Evolutionary conservation across 1,140 invertebrate genomes (phyloP).

Genomic region (Apis florea): DNA sequence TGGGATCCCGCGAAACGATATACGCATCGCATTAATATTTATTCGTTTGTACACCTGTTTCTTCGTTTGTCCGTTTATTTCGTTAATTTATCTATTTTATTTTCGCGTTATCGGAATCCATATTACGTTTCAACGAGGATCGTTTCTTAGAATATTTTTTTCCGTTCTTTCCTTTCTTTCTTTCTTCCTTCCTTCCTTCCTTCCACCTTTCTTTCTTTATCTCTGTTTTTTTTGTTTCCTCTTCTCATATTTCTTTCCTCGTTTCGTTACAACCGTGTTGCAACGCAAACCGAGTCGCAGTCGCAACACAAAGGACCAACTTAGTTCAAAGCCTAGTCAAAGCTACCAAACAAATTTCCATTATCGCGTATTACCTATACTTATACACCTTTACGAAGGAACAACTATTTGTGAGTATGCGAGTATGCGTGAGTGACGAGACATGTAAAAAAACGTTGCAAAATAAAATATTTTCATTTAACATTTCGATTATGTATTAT

Average conservation of each 20-base stretch:
- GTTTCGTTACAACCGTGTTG: neutral
- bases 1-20: neutral
- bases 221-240: neutral
- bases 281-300: neutral
- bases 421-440: neutral
- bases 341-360: conserved; percentile 48
- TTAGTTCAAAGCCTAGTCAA: conserved; percentile 69
- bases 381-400: neutral
- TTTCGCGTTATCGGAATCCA: neutral
- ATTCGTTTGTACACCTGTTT: neutral
- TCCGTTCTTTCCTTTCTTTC: neutral
- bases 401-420: conserved; percentile 25
- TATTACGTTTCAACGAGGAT: neutral
- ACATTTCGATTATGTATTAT: neutral
- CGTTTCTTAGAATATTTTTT: neutral
- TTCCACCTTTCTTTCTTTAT: neutral
- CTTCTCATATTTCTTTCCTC: neutral
- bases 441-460: conserved; percentile 22
- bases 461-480: conserved; percentile 59
- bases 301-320: conserved; percentile 68
- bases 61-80: neutral
- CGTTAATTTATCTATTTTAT: neutral
- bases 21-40: neutral
- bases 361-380: conserved; percentile 28
- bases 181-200: neutral